Conservation (phyloP, 2,113 vertebrate genomes). For the Hemibagrus wyckioides region DNA sequence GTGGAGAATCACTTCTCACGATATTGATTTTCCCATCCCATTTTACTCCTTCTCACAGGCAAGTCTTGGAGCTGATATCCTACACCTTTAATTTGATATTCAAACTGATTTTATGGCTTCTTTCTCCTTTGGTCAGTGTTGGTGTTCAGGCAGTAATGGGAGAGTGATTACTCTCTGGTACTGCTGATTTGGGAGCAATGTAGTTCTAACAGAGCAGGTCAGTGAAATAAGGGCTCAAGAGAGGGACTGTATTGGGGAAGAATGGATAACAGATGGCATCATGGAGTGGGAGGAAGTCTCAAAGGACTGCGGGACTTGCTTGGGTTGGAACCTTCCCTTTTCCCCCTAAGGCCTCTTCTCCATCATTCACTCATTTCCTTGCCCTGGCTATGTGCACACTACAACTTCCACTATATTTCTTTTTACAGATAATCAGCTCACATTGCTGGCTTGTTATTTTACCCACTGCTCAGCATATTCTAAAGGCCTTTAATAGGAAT, state of each 20-base stretch:
- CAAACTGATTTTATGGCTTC: background rate
- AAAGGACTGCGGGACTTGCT: slow-evolving; percentile 23
- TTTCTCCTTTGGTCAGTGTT: slow-evolving; percentile 7
- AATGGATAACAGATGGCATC: slow-evolving; percentile 44
- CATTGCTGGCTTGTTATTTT: background rate
- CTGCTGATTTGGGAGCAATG: background rate
- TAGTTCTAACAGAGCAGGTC: slow-evolving; percentile 5
- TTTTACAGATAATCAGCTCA: background rate
- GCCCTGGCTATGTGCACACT: background rate
- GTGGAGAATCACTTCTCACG: background rate
- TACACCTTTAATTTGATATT: background rate
- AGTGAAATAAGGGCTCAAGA: background rate
- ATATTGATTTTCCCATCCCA: background rate
- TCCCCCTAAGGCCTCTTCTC: slow-evolving; percentile 6
- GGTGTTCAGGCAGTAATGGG: background rate
- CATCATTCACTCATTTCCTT: background rate
- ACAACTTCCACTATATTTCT: slow-evolving; percentile 38
- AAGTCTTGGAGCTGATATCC: background rate
- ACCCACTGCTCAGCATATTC: background rate
- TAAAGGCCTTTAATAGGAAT: background rate
- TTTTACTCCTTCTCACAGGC: background rate
- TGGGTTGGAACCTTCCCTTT: background rate
- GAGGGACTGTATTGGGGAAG: background rate
- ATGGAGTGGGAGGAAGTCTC: slow-evolving; percentile 11
- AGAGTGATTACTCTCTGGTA: background rate